Conservation (phyloP, 2,797 vertebrate genomes). For the Urophycis tenuis region DNA sequence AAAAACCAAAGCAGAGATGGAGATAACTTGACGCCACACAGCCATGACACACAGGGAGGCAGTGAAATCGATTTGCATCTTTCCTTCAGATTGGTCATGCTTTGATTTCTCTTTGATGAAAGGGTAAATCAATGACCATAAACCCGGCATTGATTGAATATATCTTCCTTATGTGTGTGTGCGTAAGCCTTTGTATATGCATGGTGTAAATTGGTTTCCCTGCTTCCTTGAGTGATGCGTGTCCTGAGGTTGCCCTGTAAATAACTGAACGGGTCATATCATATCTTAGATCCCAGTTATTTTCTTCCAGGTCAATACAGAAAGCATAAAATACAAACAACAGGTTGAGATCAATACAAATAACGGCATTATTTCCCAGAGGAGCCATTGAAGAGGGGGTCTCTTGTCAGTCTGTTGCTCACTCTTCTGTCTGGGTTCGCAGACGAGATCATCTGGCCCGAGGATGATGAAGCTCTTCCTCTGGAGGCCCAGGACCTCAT, state of each 20-base stretch:
- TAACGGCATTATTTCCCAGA: neutral
- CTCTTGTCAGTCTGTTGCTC: neutral
- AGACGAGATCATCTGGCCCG: conserved; percentile 97
- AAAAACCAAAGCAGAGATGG: neutral
- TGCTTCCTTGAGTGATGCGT: neutral
- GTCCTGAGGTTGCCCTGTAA: neutral
- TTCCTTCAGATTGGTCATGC: neutral
- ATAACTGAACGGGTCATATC: neutral
- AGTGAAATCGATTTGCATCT: conserved; percentile 1
- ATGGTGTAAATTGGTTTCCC: neutral
- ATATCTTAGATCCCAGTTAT: neutral
- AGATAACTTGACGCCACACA: neutral
- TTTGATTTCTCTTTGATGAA: conserved; percentile 14
- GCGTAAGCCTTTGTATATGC: neutral
- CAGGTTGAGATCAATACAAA: neutral
- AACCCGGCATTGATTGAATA: neutral
- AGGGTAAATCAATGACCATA: conserved; percentile 9
- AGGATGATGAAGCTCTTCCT: conserved; percentile 91
- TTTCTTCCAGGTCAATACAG: neutral
- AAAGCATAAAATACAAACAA: neutral
- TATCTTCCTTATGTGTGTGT: conserved; percentile 7
- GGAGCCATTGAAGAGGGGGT: neutral
- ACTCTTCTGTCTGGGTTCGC: conserved; percentile 22
- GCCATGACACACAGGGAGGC: neutral
- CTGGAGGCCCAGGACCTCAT: conserved; percentile 90